Percentiles rank a stretch among this genome's conserved stretches.
Conservation (phyloP, 2,888 invertebrate species). For the Cyclophora albipunctata region DNA sequence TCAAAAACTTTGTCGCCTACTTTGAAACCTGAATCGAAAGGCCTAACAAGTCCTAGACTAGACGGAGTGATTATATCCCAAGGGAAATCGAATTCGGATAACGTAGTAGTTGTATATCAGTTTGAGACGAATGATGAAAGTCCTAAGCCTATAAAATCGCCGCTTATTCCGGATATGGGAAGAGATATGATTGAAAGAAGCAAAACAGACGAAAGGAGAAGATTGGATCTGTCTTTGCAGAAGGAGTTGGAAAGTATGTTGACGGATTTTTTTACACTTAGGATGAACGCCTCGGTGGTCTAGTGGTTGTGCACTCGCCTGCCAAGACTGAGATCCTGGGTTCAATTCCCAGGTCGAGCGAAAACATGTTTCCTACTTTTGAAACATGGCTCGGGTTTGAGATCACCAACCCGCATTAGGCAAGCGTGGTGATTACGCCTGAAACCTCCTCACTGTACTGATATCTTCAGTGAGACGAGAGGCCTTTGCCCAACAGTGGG, state of each 20-base stretch:
- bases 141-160: conserved; percentile 50
- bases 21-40: conserved; percentile 51
- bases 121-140: conserved; percentile 57
- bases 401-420: no score
- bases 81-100: conserved; percentile 60
- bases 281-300: no score
- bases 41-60: conserved; percentile 51
- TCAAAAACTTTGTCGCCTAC: conserved; percentile 41
- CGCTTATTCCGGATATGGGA: conserved; percentile 55
- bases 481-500: no score
- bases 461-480: no score
- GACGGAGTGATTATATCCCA: conserved; percentile 65
- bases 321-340: no score
- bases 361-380: no score
- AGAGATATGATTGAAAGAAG: conserved; percentile 60
- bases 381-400: no score
- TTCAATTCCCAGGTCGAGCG: no score
- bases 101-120: conserved; percentile 66
- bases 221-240: conserved; percentile 58
- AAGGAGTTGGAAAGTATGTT: conserved; percentile 57
- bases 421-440: no score
- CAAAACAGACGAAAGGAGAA: conserved; percentile 56
- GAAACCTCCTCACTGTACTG: no score
- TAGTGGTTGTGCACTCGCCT: no score
- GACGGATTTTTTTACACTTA: no score